Evolutionary conservation across 1,140 invertebrate species (phyloP).

Genomic region (Liolophura sinensis): DNA sequence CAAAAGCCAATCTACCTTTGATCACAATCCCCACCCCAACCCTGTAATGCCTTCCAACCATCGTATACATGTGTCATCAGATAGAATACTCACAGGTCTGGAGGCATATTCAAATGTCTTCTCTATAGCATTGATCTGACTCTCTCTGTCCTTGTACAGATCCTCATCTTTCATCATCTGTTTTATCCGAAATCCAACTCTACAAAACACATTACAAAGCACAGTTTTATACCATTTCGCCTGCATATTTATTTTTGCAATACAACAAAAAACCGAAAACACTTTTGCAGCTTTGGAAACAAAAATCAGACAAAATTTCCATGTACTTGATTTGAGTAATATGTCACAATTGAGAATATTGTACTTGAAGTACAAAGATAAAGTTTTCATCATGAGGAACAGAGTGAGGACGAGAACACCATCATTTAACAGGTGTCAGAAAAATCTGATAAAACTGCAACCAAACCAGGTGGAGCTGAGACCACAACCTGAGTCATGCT

Average conservation of each 20-base stretch:
- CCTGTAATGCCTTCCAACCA: background rate
- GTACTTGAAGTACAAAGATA: too few species aligned
- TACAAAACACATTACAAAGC: slow-evolving; percentile 58
- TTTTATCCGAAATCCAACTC: slow-evolving; percentile 97
- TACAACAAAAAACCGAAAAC: background rate
- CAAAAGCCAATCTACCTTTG: background rate
- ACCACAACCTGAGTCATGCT: too few species aligned
- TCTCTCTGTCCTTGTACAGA: slow-evolving; percentile 94
- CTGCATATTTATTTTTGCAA: background rate
- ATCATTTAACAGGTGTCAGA: too few species aligned
- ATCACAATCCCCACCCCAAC: background rate
- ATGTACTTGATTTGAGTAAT: too few species aligned
- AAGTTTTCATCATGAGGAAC: too few species aligned
- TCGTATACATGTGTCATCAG: background rate
- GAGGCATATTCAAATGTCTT: slow-evolving; percentile 96
- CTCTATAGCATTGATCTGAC: slow-evolving; percentile 96
- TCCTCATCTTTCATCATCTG: slow-evolving; percentile 94
- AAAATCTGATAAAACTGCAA: too few species aligned
- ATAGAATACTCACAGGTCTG: slow-evolving; percentile 49
- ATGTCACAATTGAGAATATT: too few species aligned
- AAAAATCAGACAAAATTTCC: too few species aligned
- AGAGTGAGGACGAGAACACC: too few species aligned
- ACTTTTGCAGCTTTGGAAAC: too few species aligned
- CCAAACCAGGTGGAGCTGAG: too few species aligned
- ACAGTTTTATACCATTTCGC: background rate